These are phyloP conservation scores for Neria commutata DNA, from an alignment of 2,888 invertebrate species.

Conservation along the genomic window DNA sequence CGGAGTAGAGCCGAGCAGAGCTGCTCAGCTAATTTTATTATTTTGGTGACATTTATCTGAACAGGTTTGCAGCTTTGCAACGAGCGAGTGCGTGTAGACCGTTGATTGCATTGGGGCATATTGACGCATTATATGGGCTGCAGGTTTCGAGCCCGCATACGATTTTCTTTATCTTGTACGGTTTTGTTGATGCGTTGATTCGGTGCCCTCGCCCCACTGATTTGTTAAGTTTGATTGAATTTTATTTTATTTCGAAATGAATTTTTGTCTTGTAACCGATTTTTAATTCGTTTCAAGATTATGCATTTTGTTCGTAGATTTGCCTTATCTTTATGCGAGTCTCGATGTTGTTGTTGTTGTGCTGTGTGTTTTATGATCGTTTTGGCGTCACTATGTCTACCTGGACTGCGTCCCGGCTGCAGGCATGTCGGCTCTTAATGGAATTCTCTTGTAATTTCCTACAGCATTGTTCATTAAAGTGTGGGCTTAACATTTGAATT, in stretches of 20 bases:
- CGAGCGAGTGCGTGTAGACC: too few relatives aligned
- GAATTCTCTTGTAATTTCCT: conserved; percentile 52
- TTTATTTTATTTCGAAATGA: conserved; percentile 40
- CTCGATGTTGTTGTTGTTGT: too few relatives aligned
- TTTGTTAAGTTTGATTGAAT: conserved; percentile 33
- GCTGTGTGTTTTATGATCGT: conserved; percentile 13
- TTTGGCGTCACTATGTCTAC: conserved; percentile 22
- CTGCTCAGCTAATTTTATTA: conserved; percentile 56
- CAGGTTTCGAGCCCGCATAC: background rate
- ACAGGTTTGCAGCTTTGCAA: conserved; percentile 24
- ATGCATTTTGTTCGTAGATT: conserved; percentile 58
- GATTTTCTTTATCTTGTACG: conserved; percentile 43
- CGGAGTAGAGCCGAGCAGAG: too few relatives aligned
- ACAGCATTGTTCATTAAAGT: conserved; percentile 52
- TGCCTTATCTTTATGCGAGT: conserved; percentile 54
- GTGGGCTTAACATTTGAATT: conserved; percentile 53
- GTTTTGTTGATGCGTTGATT: conserved; percentile 36
- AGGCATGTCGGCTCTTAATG: too few relatives aligned
- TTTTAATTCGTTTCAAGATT: conserved; percentile 50
- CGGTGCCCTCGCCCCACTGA: too few relatives aligned
- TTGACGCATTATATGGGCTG: too few relatives aligned
- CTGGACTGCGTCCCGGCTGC: conserved; percentile 6
- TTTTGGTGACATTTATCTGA: conserved; percentile 45
- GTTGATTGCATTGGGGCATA: too few relatives aligned
- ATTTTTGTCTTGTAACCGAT: conserved; percentile 54